Evolutionary conservation across 2,113 vertebrate species (phyloP).

Genomic region (Mystacornis crossleyi): DNA sequence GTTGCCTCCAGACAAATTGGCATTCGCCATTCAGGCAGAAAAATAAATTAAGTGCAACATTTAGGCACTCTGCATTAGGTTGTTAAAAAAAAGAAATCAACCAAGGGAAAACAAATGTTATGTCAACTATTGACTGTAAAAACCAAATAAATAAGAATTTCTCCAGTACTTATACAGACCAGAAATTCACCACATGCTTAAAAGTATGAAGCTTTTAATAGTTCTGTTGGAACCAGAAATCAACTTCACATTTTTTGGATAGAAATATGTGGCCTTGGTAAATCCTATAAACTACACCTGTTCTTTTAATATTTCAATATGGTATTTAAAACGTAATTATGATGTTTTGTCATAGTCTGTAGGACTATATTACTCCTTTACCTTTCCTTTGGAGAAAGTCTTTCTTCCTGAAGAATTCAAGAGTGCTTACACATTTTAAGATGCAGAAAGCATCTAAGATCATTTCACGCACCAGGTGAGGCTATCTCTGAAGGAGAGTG

Average conservation of each 20-base stretch:
- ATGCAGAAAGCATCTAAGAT: background rate
- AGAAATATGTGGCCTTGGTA: background rate
- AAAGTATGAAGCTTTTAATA: background rate
- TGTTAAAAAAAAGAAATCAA: background rate
- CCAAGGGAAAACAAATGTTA: constrained; percentile 16
- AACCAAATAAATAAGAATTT: background rate
- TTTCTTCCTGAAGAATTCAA: background rate
- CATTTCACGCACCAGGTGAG: background rate
- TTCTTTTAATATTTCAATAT: background rate
- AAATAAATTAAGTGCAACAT: constrained; percentile 71
- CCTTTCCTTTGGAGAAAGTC: background rate
- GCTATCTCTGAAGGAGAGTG: background rate
- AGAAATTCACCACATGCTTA: background rate
- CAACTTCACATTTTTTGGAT: background rate
- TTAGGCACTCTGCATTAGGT: constrained; percentile 19
- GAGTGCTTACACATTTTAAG: background rate
- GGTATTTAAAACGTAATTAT: background rate
- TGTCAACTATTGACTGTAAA: background rate
- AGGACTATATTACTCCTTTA: background rate
- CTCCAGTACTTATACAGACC: background rate
- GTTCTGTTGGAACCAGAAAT: background rate
- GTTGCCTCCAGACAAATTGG: constrained; percentile 53
- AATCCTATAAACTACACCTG: background rate
- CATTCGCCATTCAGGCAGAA: constrained; percentile 60
- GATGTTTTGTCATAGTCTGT: background rate